Conservation (phyloP, 1,140 invertebrate species). For the Papilio dardanus region DNA sequence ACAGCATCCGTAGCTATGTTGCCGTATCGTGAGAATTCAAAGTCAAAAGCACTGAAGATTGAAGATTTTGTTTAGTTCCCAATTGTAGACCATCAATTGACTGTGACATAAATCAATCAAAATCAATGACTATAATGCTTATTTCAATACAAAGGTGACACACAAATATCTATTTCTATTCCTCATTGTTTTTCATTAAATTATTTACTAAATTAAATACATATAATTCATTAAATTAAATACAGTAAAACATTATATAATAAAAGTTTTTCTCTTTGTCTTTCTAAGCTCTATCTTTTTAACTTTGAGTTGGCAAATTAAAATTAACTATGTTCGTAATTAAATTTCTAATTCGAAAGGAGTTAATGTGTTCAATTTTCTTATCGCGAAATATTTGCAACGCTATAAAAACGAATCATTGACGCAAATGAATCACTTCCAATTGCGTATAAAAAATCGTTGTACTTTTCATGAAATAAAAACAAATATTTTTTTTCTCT, state of each 20-base stretch:
- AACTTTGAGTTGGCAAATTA: too few relatives aligned
- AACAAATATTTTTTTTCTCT: not conserved
- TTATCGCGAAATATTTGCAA: not conserved
- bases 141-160: too few relatives aligned
- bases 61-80: constrained; percentile 17
- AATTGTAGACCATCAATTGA: not conserved
- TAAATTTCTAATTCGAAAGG: not conserved
- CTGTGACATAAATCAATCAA: too few relatives aligned
- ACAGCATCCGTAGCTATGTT: constrained; percentile 48
- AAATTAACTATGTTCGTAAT: too few relatives aligned
- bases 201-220: too few relatives aligned
- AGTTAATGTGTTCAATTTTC: not conserved
- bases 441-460: not conserved
- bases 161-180: too few relatives aligned
- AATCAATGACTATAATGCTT: too few relatives aligned
- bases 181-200: too few relatives aligned
- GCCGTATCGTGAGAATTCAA: constrained; percentile 48
- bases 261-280: too few relatives aligned
- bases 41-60: constrained; percentile 45
- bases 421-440: not conserved
- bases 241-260: too few relatives aligned
- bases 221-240: too few relatives aligned
- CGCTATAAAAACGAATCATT: not conserved
- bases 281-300: too few relatives aligned
- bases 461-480: not conserved